Evolutionary conservation across 2,888 invertebrate genomes (phyloP), one percentile per base, ranked within the genome.

Genomic region (Xestoiulus laeticollis): DNA sequence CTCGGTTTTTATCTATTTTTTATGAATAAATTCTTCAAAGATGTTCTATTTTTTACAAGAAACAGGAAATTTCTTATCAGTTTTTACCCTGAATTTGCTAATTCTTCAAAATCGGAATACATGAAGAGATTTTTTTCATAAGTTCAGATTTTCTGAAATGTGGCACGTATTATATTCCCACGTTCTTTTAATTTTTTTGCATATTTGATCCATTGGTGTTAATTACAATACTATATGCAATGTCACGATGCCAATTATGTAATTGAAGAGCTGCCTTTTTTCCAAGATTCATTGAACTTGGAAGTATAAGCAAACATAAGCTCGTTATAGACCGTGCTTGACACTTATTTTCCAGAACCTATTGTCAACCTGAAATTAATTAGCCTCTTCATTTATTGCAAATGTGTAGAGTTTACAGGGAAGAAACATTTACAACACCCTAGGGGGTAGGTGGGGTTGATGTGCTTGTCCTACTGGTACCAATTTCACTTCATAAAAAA

Each of bases 391-490:
- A 26, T 68, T 68, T 68, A 26, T 68, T 68, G n/a, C 22, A 68
- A 68, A 68, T 68, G 26, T 68, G 26, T 68, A 68, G 26, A 22
- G 12, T 26, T 68, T 26, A 59, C 19, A 59, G n/a, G 59, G 59
- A 19, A 53, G 4, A 19, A 59, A 78, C 78, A 30, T 14, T 30
- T 22, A 10, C 26, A 30, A 2, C 78, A 78, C 78, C 78, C 30
- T 68, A 12, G 30, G 53, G 78, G 78, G 26, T 78, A 78, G 78
- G 78, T 30, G 78, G 78, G 78, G 78, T 26, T 78, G 78, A 14
- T 30, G 12, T 78, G 78, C 78, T 78, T 78, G 78, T 78, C 78
- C 78, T 30, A 78, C 78, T 78, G 78, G 78, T 26, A 78, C 26
- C 78, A 14, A 78, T 78, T 78, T 26, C 78, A 78, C 78, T 30